Percentiles rank a stretch among this genome's conserved stretches.
These are phyloP conservation scores for Thunnus maccoyii DNA, from an alignment of 2,113 vertebrate species.

Conservation along the genomic window DNA sequence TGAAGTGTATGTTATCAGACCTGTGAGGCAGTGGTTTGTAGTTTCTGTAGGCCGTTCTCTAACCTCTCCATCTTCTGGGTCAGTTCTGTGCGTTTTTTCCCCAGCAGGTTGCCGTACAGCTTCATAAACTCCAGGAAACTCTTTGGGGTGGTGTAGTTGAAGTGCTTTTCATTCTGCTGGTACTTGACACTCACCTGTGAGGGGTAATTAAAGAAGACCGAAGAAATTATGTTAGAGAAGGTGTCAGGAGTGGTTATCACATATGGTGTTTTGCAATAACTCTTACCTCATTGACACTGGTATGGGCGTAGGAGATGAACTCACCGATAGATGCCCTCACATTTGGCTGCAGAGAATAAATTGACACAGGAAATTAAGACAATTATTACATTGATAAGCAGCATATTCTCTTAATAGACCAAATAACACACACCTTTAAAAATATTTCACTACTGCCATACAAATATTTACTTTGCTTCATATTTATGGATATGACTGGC, in stretches of 20 bases:
- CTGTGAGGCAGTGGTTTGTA: constrained; percentile 74
- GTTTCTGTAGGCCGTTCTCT: constrained; percentile 84
- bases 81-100: constrained; percentile 82
- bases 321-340: constrained; percentile 82
- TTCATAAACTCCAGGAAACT: constrained; percentile 88
- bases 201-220: neutral
- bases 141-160: constrained; percentile 88
- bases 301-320: constrained; percentile 84
- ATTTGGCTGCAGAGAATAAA: constrained; percentile 67
- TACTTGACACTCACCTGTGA: constrained; percentile 83
- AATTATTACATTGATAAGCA: neutral
- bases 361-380: neutral
- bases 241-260: neutral
- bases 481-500: neutral
- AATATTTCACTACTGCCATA: neutral
- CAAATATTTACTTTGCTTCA: neutral
- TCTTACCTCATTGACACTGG: constrained; percentile 82
- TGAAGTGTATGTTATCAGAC: constrained; percentile 20
- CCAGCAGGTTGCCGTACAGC: constrained; percentile 80
- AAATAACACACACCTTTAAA: neutral
- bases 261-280: neutral
- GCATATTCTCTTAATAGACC: neutral
- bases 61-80: constrained; percentile 84
- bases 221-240: neutral
- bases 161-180: constrained; percentile 84